A percentile compares a stretch with the other conserved stretches of the same genome.
Conservation (phyloP, 2,797 vertebrate genomes). For the Sebastes steindachneri region DNA sequence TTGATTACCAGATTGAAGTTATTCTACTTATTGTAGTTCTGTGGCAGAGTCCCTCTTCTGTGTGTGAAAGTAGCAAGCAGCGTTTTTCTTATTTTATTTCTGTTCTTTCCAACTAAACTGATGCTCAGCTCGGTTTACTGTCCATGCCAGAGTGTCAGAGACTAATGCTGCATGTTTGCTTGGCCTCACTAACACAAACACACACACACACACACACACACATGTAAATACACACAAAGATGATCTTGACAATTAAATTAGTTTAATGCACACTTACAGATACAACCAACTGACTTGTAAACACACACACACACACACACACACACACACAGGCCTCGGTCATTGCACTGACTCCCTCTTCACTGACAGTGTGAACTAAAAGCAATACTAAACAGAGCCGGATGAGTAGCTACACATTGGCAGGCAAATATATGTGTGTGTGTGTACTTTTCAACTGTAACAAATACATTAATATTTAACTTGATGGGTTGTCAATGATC, state of each 20-base stretch:
- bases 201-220: slow-evolving; percentile 20
- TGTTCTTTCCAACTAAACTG: slow-evolving; percentile 11
- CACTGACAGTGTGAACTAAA: slow-evolving; percentile 56
- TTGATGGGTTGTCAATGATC: slow-evolving; percentile 49
- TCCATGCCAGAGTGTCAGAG: slow-evolving; percentile 43
- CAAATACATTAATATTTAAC: slow-evolving; percentile 51
- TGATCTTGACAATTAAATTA: background rate
- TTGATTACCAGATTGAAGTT: background rate
- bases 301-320: slow-evolving; percentile 9
- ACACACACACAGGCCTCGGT: slow-evolving; percentile 32
- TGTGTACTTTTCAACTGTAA: slow-evolving; percentile 32
- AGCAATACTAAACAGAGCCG: slow-evolving; percentile 76
- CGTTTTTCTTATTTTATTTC: background rate
- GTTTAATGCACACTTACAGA: background rate
- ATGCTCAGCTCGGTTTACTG: slow-evolving; percentile 45
- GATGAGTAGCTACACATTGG: slow-evolving; percentile 41
- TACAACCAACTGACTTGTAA: background rate
- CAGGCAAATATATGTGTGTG: slow-evolving; percentile 9
- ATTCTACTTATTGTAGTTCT: slow-evolving; percentile 43
- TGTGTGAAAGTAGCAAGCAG: background rate
- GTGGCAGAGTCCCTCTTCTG: slow-evolving; percentile 16
- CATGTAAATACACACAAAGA: slow-evolving; percentile 21
- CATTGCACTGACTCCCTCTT: slow-evolving; percentile 43
- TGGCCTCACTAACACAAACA: slow-evolving; percentile 58
- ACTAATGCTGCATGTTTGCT: slow-evolving; percentile 78